Percentiles rank a stretch among this genome's conserved stretches.
phyloP scores from a whole-genome alignment of 2,888 invertebrate species.

The Pyrocoelia pectoralis region DNA sequence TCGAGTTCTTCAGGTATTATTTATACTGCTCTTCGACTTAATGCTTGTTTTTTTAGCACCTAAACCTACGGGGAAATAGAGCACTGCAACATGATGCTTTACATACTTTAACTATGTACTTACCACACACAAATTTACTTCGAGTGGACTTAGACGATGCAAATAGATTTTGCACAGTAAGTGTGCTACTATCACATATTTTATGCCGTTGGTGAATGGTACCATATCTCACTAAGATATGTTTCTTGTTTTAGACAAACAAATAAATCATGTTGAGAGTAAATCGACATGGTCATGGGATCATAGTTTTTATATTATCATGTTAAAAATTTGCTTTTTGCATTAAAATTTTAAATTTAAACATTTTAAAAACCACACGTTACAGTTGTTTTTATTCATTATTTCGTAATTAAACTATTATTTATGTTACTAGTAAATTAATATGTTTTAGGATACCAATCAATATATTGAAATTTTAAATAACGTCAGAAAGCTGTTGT shows the following conservation, averaged over 20 bases:
- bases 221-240: no score
- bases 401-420: no score
- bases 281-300: no score
- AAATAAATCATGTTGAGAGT: no score
- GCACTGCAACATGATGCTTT: constrained; percentile 54
- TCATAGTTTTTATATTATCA: no score
- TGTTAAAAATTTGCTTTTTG: no score
- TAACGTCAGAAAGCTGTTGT: constrained; percentile 53
- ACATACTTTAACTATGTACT: constrained; percentile 51
- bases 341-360: no score
- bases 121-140: constrained; percentile 53
- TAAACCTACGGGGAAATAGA: constrained; percentile 56
- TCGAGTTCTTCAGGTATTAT: constrained; percentile 49
- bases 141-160: constrained; percentile 55
- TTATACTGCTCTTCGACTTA: constrained; percentile 3
- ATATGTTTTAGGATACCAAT: constrained; percentile 51
- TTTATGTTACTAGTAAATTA: no score
- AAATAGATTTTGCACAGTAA: constrained; percentile 54
- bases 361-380: no score
- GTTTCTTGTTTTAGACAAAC: no score
- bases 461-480: constrained; percentile 53
- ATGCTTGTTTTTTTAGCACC: constrained; percentile 47
- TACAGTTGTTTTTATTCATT: no score
- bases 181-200: constrained; percentile 40
- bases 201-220: no score